Evolutionary conservation across 2,888 invertebrate species (phyloP).

Genomic region (Phania funesta): DNA sequence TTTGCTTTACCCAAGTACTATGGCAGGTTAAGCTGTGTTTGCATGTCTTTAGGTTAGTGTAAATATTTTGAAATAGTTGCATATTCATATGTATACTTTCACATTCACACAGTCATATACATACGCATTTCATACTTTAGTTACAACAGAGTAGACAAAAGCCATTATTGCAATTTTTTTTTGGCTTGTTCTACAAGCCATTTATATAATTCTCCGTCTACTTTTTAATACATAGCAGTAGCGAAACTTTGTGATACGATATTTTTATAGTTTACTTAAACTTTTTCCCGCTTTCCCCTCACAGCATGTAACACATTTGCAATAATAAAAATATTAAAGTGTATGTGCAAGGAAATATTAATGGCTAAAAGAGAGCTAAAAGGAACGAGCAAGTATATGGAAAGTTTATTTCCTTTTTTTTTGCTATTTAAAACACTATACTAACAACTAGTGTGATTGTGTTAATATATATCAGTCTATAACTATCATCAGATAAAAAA

Average conservation of each 20-base stretch:
- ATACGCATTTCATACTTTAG: neutral
- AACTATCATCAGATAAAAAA: neutral
- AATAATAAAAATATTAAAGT: neutral
- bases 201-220: neutral
- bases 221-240: neutral
- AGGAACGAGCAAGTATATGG: neutral
- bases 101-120: neutral
- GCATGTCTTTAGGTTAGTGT: constrained; percentile 70
- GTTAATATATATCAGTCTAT: neutral
- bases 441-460: neutral
- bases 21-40: constrained; percentile 65
- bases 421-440: neutral
- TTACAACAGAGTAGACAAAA: constrained; percentile 13
- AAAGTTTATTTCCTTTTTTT: neutral
- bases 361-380: neutral
- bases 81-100: neutral
- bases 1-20: constrained; percentile 2
- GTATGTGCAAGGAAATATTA: neutral
- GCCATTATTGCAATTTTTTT: constrained; percentile 23
- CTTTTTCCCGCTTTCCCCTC: neutral
- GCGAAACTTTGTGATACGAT: neutral
- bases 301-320: neutral
- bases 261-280: neutral
- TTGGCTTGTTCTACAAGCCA: constrained; percentile 11
- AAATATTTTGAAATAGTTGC: constrained; percentile 51